Conservation (phyloP, 2,113 vertebrate genomes). For the Clarias gariepinus region DNA sequence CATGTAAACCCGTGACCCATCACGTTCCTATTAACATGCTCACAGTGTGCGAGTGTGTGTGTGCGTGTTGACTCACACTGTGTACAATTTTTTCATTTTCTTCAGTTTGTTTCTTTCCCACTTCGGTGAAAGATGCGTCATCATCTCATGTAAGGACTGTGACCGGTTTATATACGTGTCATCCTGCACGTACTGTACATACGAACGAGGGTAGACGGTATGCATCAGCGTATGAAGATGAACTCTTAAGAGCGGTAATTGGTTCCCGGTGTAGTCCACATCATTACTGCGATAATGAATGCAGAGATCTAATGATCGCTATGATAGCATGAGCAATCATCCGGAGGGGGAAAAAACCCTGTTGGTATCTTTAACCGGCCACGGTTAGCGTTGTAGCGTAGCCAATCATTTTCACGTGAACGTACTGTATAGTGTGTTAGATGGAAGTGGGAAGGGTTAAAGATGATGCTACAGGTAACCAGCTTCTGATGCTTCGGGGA, state of each 20-base stretch:
- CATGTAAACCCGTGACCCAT: neutral
- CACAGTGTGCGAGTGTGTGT: neutral
- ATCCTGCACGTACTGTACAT: neutral
- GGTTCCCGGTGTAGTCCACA: neutral
- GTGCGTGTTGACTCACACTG: neutral
- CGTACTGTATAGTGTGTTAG: neutral
- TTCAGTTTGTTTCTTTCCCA: neutral
- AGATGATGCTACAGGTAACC: constrained; percentile 18
- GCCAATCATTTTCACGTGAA: neutral
- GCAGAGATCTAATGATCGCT: neutral
- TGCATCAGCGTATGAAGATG: neutral
- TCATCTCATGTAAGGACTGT: neutral
- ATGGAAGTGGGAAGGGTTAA: neutral
- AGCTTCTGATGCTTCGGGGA: constrained; percentile 1
- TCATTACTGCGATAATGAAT: neutral
- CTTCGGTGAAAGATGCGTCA: neutral
- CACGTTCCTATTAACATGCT: constrained; percentile 13
- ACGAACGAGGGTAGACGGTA: neutral
- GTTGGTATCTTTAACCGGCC: neutral
- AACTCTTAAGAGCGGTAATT: neutral
- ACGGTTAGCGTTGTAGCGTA: neutral
- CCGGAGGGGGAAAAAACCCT: neutral
- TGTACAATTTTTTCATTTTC: neutral
- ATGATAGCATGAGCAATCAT: neutral
- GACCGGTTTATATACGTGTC: neutral